A percentile compares a stretch with the other conserved stretches of the same genome.
Evolutionary conservation across 2,113 vertebrate species (phyloP).

Genomic region (Notarius quadriscutis): DNA sequence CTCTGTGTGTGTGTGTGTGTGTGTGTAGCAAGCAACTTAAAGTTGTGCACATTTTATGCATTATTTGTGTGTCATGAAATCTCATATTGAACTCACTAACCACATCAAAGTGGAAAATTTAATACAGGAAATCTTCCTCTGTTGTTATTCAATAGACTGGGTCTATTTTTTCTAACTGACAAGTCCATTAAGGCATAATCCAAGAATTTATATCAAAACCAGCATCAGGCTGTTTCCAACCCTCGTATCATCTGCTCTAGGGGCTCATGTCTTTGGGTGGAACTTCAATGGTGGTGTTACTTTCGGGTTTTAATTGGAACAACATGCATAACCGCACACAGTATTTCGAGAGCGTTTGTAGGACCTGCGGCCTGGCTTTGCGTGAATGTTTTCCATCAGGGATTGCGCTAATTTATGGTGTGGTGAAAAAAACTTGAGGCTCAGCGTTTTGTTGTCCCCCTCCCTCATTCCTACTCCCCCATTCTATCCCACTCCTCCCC

Average conservation of each 20-base stretch:
- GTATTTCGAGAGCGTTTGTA: constrained; percentile 44
- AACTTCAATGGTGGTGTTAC: constrained; percentile 50
- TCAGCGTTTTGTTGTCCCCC: constrained; percentile 39
- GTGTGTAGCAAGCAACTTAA: background rate
- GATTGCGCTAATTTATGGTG: constrained; percentile 49
- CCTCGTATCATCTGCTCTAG: constrained; percentile 37
- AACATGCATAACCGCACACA: constrained; percentile 36
- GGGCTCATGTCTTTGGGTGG: constrained; percentile 42
- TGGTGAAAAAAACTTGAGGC: constrained; percentile 53
- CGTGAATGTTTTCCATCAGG: constrained; percentile 50
- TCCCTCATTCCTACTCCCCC: background rate
- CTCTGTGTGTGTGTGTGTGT: background rate
- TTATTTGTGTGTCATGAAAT: constrained; percentile 7
- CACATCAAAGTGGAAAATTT: constrained; percentile 25
- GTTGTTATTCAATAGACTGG: constrained; percentile 26
- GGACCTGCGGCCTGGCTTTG: constrained; percentile 33
- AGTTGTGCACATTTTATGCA: background rate
- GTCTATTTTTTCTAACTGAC: constrained; percentile 32
- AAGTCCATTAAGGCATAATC: constrained; percentile 42
- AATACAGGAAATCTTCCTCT: constrained; percentile 34
- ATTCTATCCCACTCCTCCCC: background rate
- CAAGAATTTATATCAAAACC: constrained; percentile 44
- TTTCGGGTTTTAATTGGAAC: constrained; percentile 43
- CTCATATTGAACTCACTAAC: constrained; percentile 8
- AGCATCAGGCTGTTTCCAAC: constrained; percentile 34